Base-by-base conservation (phyloP, 2,113 vertebrate genomes). In the Aegithalos caudatus region DNA sequence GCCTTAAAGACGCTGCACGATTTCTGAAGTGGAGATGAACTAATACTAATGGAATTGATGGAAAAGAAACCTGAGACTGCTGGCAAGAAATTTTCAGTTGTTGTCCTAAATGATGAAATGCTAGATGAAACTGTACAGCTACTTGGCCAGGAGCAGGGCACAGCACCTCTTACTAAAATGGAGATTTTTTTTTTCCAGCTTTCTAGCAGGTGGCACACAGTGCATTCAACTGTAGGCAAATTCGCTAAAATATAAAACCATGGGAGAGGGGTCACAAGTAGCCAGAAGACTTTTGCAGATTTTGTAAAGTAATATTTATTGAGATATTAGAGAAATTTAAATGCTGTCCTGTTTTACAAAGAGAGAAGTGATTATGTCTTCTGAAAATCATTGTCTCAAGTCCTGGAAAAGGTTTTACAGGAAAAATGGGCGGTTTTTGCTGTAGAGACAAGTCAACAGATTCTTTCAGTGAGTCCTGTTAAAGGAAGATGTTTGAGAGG, bases 111-210 rank as follows among this genome's bases (percentile, higher is more conserved):
- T 81, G 29, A 54, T 78, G 81, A 78, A 73, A 60, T 70, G n/a
- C 12, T 62, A 54, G 77, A 45, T 50, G 54, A 89, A 84, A 24
- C 33, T 29, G 31, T 84, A 29, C 56, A 64, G 47, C 31, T 92
- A 2, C 33, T 94, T 91, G 53, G 69, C 81, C 24, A 37, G 51
- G 48, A 91, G 51, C 64, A 74, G 47, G 40, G 31, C 25, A 29
- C 0, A 0, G 33, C 61, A 62, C 33, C 33, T 81, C 56, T 44
- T 83, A 84, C 73, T 78, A 87, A 89, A 89, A 84, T 25, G 20
- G 38, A 56, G 65, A 71, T 81, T 91, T 92, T 94, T 58, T 81
- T 91, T 92, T 94, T 58, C 33, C 72, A 96, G 81, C 64, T 89
- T 35, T 70, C 61, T 89, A 38, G 33, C 60, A 92, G 56, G 81